Evolutionary conservation across 1,140 invertebrate genomes (phyloP), one percentile per base, ranked within the genome.

Genomic region (Drosophila ogumai): DNA sequence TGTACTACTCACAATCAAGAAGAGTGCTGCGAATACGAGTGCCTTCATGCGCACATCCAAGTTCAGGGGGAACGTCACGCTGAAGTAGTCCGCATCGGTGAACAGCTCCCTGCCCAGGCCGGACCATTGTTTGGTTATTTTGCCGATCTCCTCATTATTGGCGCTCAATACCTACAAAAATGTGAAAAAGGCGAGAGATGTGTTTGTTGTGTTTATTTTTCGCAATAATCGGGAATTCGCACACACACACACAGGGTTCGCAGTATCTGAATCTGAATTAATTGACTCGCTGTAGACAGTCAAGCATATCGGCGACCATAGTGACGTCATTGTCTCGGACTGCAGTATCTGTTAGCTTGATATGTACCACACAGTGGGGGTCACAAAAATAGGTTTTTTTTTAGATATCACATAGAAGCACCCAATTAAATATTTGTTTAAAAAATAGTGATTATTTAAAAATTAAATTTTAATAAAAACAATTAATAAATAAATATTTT

Each of bases 41-140:
- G 86, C 86, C 44, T 90, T 90, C 79, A 90, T 82, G 49, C 87
- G 86, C n/a, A 90, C 81, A 74, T 86, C 87, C 66, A 90, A 55
- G 34, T 73, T 76, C 7, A 86, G 66, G 6, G 81, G 86, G 44
- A 90, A 90, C 44, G 82, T 73, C 50, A 80, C 73, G 47, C 69
- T 77, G 41, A 86, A 90, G 52, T 80, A 90, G 19, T 90, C 86
- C 31, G 86, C 81, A 69, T 90, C 86, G 28, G 86, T 90, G 71
- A 85, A 90, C 40, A 90, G 34, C 65, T 90, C 85, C 36, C 79
- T 55, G 36, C 57, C 72, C 25, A 90, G 55, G 19, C 86, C 85
- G 8, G 75, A 74, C 85, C 85, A 90, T 64, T 90, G 81, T 71
- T 81, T 90, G 36, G 63, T 77, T 74, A 90, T 90, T 73, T 80